Evolutionary conservation across 2,797 vertebrate genomes (phyloP).

Genomic region (Schizopygopsis malacanthus): DNA sequence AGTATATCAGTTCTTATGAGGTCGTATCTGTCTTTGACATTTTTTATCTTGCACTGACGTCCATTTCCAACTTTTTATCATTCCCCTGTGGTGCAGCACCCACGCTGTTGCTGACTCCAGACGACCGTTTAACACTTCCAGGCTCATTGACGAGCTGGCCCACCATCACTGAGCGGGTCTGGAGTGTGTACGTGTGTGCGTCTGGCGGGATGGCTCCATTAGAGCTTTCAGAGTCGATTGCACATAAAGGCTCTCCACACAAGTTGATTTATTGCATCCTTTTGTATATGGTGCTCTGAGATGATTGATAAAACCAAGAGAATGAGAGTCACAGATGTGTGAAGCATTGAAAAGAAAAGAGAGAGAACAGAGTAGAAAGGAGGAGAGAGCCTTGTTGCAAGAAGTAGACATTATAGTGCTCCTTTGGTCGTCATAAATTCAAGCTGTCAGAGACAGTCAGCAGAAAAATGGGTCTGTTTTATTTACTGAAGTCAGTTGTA

Average conservation of each 20-base stretch:
- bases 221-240: constrained; percentile 46
- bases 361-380: constrained; percentile 9
- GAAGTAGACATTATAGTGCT: constrained; percentile 35
- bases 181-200: constrained; percentile 39
- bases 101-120: constrained; percentile 45
- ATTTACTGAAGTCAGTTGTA: constrained; percentile 38
- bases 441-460: constrained; percentile 33
- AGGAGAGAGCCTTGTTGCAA: constrained; percentile 22
- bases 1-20: constrained; percentile 32
- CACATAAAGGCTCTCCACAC: constrained; percentile 44
- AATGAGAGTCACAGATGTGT: constrained; percentile 56
- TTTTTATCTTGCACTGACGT: constrained; percentile 33
- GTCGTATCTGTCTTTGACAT: constrained; percentile 53
- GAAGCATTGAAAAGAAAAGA: constrained; percentile 33
- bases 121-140: constrained; percentile 61
- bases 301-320: constrained; percentile 53
- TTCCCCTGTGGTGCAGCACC: constrained; percentile 43
- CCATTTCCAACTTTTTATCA: constrained; percentile 42
- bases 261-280: constrained; percentile 53
- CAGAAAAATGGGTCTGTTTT: constrained; percentile 40
- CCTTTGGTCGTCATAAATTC: constrained; percentile 45
- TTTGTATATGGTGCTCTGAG: constrained; percentile 47
- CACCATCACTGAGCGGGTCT: constrained; percentile 38
- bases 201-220: constrained; percentile 35
- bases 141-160: constrained; percentile 62